These are phyloP conservation scores for Apostichopus leukothele DNA, from an alignment of 53 echinoderm and acorn worm genomes.

Conservation along the genomic window DNA sequence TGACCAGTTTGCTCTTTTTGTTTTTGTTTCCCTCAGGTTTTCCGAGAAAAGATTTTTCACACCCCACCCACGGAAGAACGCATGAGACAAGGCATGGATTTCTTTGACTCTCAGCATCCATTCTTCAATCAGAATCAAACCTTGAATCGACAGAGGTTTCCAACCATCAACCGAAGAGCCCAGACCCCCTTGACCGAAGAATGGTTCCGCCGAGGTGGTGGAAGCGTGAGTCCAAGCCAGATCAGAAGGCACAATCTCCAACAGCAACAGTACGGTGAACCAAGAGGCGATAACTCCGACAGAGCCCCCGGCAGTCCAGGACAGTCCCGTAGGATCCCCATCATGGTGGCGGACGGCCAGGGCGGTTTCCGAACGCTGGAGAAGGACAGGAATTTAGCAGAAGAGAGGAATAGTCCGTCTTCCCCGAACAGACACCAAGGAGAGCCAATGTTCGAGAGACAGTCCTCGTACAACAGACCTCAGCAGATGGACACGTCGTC, in stretches of 20 bases:
- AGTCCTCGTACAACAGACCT: background rate
- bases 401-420: background rate
- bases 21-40: constrained; percentile 7
- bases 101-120: constrained; percentile 12
- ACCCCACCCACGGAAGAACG: constrained; percentile 27
- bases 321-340: constrained; percentile 39
- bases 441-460: background rate
- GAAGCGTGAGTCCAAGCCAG: constrained; percentile 17
- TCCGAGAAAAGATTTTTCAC: constrained; percentile 35
- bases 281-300: background rate
- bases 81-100: constrained; percentile 37
- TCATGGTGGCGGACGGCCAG: constrained; percentile 43
- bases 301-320: constrained; percentile 28
- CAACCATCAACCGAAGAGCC: constrained; percentile 19
- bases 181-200: constrained; percentile 1
- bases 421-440: background rate
- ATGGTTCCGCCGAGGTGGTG: constrained; percentile 28
- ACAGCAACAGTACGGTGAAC: background rate
- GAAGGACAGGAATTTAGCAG: background rate
- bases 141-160: constrained; percentile 42
- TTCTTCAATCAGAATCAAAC: constrained; percentile 37
- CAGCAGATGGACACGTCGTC: background rate
- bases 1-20: background rate
- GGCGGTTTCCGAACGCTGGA: constrained; percentile 41
- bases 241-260: constrained; percentile 14